phyloP scores from a whole-genome alignment of 2,797 vertebrate genomes.

The Oophaga sylvatica region DNA sequence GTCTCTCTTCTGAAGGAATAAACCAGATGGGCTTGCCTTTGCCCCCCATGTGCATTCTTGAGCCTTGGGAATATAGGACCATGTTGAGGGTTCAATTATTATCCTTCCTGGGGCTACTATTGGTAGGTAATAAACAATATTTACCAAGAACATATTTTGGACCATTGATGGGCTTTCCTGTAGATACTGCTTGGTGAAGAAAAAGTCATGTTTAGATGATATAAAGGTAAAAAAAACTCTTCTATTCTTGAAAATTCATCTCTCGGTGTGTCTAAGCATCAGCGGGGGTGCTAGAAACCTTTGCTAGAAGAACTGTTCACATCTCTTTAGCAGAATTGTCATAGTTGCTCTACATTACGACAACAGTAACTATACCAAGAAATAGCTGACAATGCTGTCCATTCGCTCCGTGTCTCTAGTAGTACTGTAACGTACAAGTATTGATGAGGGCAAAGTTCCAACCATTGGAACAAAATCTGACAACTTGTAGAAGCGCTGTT shows the following conservation, averaged over 20 bases:
- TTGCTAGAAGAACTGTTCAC: background rate
- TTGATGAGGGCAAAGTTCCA: constrained; percentile 82
- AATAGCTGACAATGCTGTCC: constrained; percentile 76
- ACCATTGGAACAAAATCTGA: constrained; percentile 58
- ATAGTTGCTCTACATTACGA: constrained; percentile 66
- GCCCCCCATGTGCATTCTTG: no score
- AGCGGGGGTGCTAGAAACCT: constrained; percentile 40
- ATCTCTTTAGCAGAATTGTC: constrained; percentile 57
- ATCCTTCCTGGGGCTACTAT: no score
- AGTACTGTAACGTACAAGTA: constrained; percentile 78
- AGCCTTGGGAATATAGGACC: no score
- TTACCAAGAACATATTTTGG: no score
- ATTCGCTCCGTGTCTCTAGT: constrained; percentile 62
- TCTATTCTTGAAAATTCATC: background rate
- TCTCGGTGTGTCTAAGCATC: background rate
- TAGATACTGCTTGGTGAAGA: no score
- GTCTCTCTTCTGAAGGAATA: no score
- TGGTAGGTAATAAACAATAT: no score
- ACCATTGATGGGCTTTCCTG: no score
- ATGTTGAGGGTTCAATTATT: no score
- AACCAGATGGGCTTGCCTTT: no score
- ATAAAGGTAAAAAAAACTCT: no score
- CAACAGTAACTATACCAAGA: constrained; percentile 73
- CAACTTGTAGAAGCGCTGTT: constrained; percentile 16
- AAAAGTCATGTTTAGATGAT: no score